Conservation (phyloP, 1,140 invertebrate genomes). For the Tribolium madens region DNA sequence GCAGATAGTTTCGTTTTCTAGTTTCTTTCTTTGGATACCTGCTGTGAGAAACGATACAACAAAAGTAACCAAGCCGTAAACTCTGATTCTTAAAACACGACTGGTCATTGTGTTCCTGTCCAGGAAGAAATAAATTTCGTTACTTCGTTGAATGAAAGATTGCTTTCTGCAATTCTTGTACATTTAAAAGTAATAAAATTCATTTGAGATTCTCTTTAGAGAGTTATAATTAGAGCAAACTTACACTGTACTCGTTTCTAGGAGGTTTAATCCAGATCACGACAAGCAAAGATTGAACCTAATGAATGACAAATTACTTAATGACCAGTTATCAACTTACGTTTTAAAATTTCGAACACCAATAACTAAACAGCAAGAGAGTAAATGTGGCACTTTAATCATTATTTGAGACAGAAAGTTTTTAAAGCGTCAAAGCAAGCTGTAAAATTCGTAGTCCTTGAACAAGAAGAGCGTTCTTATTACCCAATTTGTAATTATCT, state of each 20-base stretch:
- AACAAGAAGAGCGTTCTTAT: neutral
- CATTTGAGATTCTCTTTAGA: neutral
- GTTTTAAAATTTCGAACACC: too few species aligned
- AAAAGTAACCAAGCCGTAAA: conserved; percentile 19
- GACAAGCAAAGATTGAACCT: neutral
- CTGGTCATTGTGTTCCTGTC: conserved; percentile 19
- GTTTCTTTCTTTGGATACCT: conserved; percentile 22
- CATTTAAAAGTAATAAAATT: conserved; percentile 1
- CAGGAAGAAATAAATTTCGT: conserved; percentile 23
- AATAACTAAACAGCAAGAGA: too few species aligned
- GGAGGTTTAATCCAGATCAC: neutral
- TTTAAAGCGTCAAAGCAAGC: neutral
- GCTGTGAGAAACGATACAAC: conserved; percentile 8
- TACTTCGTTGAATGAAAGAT: conserved; percentile 10
- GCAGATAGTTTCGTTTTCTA: conserved; percentile 9
- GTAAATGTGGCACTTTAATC: neutral
- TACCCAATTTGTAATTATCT: neutral
- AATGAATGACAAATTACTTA: too few species aligned
- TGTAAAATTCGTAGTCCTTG: neutral
- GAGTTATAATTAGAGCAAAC: neutral
- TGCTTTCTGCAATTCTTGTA: neutral
- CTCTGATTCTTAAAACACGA: conserved; percentile 20
- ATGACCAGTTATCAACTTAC: too few species aligned
- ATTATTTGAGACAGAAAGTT: neutral
- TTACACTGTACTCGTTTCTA: neutral